Percentiles rank a stretch among this genome's conserved stretches.
Conservation (phyloP, 2,113 vertebrate species). For the Hiodon alosoides region DNA sequence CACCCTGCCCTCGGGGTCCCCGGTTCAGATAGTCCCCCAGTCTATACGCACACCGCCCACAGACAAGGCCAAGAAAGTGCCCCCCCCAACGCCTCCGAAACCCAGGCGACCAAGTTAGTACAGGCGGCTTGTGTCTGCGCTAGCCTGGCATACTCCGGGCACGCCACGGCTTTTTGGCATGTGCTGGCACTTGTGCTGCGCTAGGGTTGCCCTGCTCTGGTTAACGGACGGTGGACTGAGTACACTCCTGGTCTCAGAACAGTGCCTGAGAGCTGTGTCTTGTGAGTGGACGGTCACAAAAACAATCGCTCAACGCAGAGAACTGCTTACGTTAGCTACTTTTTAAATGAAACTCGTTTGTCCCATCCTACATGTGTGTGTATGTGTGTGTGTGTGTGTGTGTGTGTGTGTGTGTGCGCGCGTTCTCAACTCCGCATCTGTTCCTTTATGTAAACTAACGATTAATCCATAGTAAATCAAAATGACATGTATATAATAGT, state of each 20-base stretch:
- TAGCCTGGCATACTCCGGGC: conserved; percentile 41
- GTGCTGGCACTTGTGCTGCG: conserved; percentile 51
- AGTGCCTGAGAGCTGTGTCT: background rate
- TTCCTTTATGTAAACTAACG: background rate
- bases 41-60: conserved; percentile 60
- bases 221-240: conserved; percentile 24
- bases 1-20: conserved; percentile 48
- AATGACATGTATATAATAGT: background rate
- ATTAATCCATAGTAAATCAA: background rate
- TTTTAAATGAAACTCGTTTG: background rate
- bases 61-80: conserved; percentile 68
- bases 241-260: conserved; percentile 10
- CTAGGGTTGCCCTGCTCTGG: conserved; percentile 32
- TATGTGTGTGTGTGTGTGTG: too few species aligned
- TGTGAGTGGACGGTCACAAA: conserved; percentile 36
- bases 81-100: conserved; percentile 73
- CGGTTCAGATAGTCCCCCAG: conserved; percentile 61
- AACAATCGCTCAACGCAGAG: conserved; percentile 24
- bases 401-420: background rate
- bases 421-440: background rate
- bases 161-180: conserved; percentile 52
- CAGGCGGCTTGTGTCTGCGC: conserved; percentile 53
- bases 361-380: background rate
- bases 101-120: conserved; percentile 76
- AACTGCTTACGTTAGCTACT: background rate